These are phyloP conservation scores for Ciconia stormi DNA, from an alignment of 2,113 vertebrate species.

Conservation along the genomic window DNA sequence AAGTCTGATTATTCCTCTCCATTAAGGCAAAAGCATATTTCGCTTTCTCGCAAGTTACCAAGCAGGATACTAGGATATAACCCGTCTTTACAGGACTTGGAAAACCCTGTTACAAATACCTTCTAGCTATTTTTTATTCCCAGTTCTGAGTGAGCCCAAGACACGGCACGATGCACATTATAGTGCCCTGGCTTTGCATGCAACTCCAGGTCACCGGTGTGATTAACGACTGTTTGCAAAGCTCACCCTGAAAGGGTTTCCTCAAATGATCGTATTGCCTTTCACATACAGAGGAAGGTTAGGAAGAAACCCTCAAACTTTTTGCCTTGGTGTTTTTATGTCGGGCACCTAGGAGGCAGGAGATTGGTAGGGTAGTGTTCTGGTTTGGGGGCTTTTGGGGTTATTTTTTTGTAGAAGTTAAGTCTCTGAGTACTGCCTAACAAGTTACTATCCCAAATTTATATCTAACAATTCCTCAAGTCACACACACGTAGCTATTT, in stretches of 20 bases:
- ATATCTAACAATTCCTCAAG: not conserved
- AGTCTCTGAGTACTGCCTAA: not conserved
- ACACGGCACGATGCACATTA: accelerated
- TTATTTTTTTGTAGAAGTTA: not conserved
- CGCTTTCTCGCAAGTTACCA: not conserved
- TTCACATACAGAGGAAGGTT: accelerated
- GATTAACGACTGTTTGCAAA: not conserved
- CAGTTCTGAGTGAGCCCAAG: accelerated
- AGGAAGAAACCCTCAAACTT: not conserved
- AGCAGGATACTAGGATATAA: not conserved
- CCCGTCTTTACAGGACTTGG: accelerated
- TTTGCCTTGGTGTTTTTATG: not conserved
- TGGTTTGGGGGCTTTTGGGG: not conserved
- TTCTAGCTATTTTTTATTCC: not conserved
- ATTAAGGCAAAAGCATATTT: accelerated
- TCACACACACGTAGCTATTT: not conserved
- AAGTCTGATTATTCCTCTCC: not conserved
- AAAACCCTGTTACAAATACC: not conserved
- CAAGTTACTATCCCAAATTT: not conserved
- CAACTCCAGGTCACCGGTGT: too few relatives aligned
- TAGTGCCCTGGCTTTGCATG: accelerated
- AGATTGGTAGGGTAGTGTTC: too few relatives aligned
- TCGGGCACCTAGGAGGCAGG: too few relatives aligned
- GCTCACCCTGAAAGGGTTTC: not conserved
- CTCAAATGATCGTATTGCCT: accelerated